Conservation (phyloP, 2,113 vertebrate species). For the Athene cunicularia region DNA sequence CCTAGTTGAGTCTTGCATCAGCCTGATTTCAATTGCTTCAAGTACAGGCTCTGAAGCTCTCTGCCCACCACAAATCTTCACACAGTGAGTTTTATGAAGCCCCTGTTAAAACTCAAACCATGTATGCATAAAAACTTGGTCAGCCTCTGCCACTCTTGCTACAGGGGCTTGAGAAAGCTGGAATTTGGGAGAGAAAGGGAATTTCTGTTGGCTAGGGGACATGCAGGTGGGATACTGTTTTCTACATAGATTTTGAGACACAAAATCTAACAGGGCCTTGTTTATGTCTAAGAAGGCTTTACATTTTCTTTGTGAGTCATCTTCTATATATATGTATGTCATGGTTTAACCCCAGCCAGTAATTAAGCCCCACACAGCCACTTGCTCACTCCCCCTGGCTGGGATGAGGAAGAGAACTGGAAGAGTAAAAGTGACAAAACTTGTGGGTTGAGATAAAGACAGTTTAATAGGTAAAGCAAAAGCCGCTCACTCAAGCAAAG, state of each 20-base stretch:
- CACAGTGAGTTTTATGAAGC: neutral
- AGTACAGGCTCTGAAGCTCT: neutral
- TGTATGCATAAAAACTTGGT: neutral
- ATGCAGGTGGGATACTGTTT: neutral
- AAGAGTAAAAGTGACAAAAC: too few species aligned
- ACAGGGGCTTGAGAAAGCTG: neutral
- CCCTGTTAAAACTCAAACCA: neutral
- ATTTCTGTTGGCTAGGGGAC: neutral
- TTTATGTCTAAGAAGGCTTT: neutral
- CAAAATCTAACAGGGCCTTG: neutral
- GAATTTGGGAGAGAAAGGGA: neutral
- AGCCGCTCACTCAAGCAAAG: too few species aligned
- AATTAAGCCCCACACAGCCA: too few species aligned
- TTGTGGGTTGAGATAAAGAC: too few species aligned
- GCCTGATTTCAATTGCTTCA: neutral
- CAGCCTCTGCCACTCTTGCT: neutral
- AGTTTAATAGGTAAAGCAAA: too few species aligned
- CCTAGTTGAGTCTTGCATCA: neutral
- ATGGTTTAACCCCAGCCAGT: too few species aligned
- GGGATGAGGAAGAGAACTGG: too few species aligned
- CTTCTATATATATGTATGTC: neutral
- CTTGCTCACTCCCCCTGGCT: too few species aligned
- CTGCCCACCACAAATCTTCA: neutral
- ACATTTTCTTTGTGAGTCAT: neutral
- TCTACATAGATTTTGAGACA: neutral